Conservation (phyloP, 2,888 invertebrate genomes). For the Drosophila siamana region DNA sequence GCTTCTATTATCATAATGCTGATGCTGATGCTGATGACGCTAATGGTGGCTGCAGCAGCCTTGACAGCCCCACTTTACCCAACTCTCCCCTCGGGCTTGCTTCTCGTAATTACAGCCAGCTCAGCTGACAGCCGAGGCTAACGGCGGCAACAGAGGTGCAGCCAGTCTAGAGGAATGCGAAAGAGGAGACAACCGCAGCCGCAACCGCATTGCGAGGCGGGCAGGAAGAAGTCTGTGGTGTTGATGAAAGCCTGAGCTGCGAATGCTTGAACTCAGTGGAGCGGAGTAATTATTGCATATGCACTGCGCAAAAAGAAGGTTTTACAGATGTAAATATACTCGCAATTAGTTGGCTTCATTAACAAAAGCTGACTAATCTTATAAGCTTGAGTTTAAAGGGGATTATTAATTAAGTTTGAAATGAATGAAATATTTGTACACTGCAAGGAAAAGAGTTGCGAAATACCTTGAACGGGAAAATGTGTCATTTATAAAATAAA, state of each 20-base stretch:
- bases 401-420: background rate
- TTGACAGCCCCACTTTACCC: slow-evolving; percentile 28
- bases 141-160: background rate
- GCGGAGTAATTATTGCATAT: slow-evolving; percentile 16
- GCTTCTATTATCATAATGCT: slow-evolving; percentile 50
- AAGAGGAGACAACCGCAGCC: slow-evolving; percentile 23
- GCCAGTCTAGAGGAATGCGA: background rate
- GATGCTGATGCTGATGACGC: slow-evolving; percentile 64
- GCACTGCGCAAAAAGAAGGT: slow-evolving; percentile 12
- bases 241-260: slow-evolving; percentile 24
- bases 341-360: background rate
- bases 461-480: no score
- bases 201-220: slow-evolving; percentile 19
- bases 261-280: slow-evolving; percentile 28
- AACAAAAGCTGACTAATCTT: background rate
- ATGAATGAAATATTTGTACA: background rate
- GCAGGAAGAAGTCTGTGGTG: slow-evolving; percentile 4
- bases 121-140: slow-evolving; percentile 3
- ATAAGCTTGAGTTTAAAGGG: background rate
- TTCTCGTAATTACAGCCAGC: slow-evolving; percentile 37
- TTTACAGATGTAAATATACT: background rate
- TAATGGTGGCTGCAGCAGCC: slow-evolving; percentile 61
- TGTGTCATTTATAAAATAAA: no score
- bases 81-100: background rate
- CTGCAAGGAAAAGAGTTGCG: background rate